Evolutionary conservation across 1,140 invertebrate genomes (phyloP).

Genomic region (Solenopsis fugax): DNA sequence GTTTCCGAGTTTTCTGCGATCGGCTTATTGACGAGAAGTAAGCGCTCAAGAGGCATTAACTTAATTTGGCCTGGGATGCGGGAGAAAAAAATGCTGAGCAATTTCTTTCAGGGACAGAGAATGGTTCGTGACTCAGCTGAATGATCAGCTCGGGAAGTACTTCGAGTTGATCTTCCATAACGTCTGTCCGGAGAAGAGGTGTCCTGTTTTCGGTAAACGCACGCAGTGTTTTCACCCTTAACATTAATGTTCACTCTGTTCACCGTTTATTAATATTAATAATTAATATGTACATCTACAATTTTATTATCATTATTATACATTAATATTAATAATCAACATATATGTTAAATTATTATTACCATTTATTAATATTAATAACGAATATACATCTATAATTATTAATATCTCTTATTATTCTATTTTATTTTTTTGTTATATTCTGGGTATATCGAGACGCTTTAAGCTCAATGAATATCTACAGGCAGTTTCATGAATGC

Average conservation of each 20-base stretch:
- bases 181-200: constrained; percentile 92
- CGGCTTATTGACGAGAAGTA: constrained; percentile 92
- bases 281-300: not conserved
- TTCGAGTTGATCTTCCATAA: constrained; percentile 93
- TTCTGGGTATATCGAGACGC: not conserved
- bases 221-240: not conserved
- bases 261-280: not conserved
- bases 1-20: constrained; percentile 93
- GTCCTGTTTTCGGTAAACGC: constrained; percentile 91
- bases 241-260: not conserved
- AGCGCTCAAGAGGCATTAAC: constrained; percentile 70
- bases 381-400: not conserved
- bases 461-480: constrained; percentile 42
- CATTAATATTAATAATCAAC: too few species aligned
- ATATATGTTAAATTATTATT: too few species aligned
- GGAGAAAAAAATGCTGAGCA: constrained; percentile 34
- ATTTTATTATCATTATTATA: too few species aligned
- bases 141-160: constrained; percentile 90
- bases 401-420: not conserved
- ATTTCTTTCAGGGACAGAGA: constrained; percentile 89
- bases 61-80: constrained; percentile 47
- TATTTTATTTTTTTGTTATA: not conserved
- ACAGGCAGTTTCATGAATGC: constrained; percentile 91
- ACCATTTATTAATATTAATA: not conserved
- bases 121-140: constrained; percentile 91